Evolutionary conservation across 2,113 vertebrate genomes (phyloP), one percentile per base, ranked within the genome.

Genomic region (Sula dactylatra): DNA sequence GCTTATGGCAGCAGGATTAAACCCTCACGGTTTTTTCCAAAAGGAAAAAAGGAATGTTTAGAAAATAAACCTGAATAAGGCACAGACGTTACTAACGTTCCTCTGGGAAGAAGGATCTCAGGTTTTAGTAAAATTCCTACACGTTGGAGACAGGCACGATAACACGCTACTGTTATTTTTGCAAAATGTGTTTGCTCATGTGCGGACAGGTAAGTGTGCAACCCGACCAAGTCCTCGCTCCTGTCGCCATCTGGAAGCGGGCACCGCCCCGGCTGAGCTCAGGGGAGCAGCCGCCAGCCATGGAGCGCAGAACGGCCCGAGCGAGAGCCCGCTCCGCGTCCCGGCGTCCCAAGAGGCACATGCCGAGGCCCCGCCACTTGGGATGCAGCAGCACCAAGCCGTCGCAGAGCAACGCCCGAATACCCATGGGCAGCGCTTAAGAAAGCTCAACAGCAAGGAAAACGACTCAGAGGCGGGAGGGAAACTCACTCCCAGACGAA

Each of bases 61-160:
- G 67, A 56, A 81, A 84, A 81, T 27, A 56, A 93, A 56, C 5
- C 36, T 9, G 19, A 49, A 38, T 4, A 25, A 16, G 31, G 29
- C 27, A 2, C 0, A 32, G 13, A 24, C 8, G 49, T 18, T 38
- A 52, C 21, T 18, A 7, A 29, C 0, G 0, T 5, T 55, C 29
- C 49, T n/a, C 21, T 13, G 50, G 52, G 47, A 74, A 79, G 64
- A 15, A 81, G 45, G 6, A 70, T 31, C 40, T 52, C 0, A 0
- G 7, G 22, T 25, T 74, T 61, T 9, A 61, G 12, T 5, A 17
- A 22, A 47, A 42, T 24, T 34, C 55, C 13, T 32, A 25, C 22
- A 7, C 1, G 17, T 17, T 72, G 26, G 19, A 72, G n/a, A 19
- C 24, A 14, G 76, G 73, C 45, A 12, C 1, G 45, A 8, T 22